These are phyloP conservation scores for Drosophila biarmipes DNA, from an alignment of 1,140 invertebrate genomes.

Conservation along the genomic window DNA sequence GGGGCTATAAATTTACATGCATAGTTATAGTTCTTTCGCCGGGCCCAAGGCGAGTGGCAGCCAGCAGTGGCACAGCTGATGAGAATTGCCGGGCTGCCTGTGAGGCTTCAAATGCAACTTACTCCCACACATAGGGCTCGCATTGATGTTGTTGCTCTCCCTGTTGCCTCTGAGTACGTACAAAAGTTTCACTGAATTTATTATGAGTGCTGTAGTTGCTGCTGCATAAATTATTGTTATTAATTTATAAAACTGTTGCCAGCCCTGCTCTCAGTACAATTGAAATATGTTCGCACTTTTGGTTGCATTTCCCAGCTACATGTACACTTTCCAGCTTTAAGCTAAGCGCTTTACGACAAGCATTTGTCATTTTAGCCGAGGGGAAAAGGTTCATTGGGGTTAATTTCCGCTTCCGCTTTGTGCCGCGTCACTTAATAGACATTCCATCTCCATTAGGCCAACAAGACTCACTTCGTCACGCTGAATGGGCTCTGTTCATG, in stretches of 20 bases:
- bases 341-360: constrained; percentile 15
- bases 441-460: constrained; percentile 26
- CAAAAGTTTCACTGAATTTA: constrained; percentile 74
- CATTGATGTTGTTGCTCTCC: constrained; percentile 46
- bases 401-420: constrained; percentile 32
- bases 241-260: constrained; percentile 77
- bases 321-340: constrained; percentile 11
- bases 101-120: constrained; percentile 62
- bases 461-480: constrained; percentile 13
- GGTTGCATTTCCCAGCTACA: constrained; percentile 8
- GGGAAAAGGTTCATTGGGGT: background rate
- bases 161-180: constrained; percentile 57
- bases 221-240: constrained; percentile 80
- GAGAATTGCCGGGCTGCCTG: constrained; percentile 55
- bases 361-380: constrained; percentile 29
- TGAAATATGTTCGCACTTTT: constrained; percentile 57
- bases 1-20: constrained; percentile 73
- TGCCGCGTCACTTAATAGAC: constrained; percentile 32
- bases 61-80: constrained; percentile 41
- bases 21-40: constrained; percentile 54
- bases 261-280: constrained; percentile 43
- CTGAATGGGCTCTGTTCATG: background rate
- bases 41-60: constrained; percentile 37
- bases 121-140: constrained; percentile 8
- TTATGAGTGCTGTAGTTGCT: constrained; percentile 71